Evolutionary conservation across 2,113 vertebrate genomes (phyloP), one percentile per base, ranked within the genome.

Genomic region (Oceanites oceanicus): DNA sequence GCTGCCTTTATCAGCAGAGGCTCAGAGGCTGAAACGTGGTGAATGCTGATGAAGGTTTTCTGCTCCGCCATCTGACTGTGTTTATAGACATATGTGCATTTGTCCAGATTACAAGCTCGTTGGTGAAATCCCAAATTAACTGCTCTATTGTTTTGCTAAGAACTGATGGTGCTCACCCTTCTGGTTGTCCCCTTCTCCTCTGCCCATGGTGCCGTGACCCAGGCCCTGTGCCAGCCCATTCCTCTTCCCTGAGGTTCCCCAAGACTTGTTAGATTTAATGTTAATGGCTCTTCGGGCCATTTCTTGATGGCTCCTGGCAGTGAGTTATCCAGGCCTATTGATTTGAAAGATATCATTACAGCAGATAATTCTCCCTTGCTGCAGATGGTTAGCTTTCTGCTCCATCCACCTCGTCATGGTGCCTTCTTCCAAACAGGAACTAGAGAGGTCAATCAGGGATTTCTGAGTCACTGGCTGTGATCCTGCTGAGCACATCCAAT

Each of bases 11-110:
- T 85, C 94, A 82, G 87, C 77, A 61, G 56, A 85, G 61, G n/a
- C 71, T 93, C 62, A 79, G 70, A 25, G 63, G 5, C 56, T 68
- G 65, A 67, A 67, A n/a, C 2, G 4, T 71, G 58, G 30, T 59
- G 91, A 89, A 84, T 86, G 94, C 72, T 88, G 88, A 91, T 84
- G 94, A 86, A 92, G 68, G 22, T 38, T 80, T 95, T 45, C 59
- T 80, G 50, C 50, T 81, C 73, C 71, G 52, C 42, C 83, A 71
- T 62, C 66, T 87, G 80, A 81, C 55, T 95, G 59, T 42, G 16
- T 78, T 81, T 80, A 40, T 17, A 78, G 76, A 67, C 18, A 15
- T 9, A 50, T 27, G 52, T 90, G 55, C 14, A 9, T 67, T 68
- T 34, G 49, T 81, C 56, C 80, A 58, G 30, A 40, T 42, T 63